These are phyloP conservation scores for Macrophya annulata DNA, from an alignment of 2,888 invertebrate genomes.

Conservation along the genomic window DNA sequence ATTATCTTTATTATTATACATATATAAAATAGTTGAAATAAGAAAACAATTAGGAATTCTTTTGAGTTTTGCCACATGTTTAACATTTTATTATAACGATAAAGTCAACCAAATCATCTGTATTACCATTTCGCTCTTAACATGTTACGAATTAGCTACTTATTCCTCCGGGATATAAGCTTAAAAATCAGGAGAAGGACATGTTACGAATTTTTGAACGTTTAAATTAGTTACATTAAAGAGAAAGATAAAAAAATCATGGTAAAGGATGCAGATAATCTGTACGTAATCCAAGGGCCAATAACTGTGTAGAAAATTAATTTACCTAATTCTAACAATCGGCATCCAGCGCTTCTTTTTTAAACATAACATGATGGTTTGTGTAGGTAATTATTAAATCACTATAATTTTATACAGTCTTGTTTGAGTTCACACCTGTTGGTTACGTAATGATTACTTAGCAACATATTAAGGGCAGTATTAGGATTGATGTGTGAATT, in stretches of 20 bases:
- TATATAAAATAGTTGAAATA: not conserved
- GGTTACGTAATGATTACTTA: not conserved
- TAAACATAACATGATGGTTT: conserved; percentile 20
- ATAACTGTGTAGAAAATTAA: conserved; percentile 39
- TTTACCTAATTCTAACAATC: conserved; percentile 4
- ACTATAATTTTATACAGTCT: conserved; percentile 41
- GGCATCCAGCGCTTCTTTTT: conserved; percentile 29
- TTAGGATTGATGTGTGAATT: conserved; percentile 51
- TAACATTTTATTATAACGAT: not conserved
- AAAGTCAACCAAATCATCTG: conserved; percentile 26
- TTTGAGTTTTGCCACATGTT: not conserved
- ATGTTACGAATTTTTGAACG: conserved; percentile 35
- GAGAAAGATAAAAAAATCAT: conserved; percentile 37
- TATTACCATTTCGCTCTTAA: conserved; percentile 8
- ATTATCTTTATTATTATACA: not conserved
- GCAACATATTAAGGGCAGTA: conserved; percentile 49
- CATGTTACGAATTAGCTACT: conserved; percentile 18
- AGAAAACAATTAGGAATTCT: not conserved
- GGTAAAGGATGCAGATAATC: conserved; percentile 27
- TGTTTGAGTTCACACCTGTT: conserved; percentile 31
- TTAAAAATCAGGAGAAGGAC: not conserved
- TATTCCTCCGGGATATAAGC: not conserved
- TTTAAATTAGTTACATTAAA: conserved; percentile 13
- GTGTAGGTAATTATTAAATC: conserved; percentile 34
- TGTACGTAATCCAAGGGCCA: conserved; percentile 13